Base-by-base conservation (phyloP, 2,113 vertebrate genomes). In the Pluvialis apricaria region DNA sequence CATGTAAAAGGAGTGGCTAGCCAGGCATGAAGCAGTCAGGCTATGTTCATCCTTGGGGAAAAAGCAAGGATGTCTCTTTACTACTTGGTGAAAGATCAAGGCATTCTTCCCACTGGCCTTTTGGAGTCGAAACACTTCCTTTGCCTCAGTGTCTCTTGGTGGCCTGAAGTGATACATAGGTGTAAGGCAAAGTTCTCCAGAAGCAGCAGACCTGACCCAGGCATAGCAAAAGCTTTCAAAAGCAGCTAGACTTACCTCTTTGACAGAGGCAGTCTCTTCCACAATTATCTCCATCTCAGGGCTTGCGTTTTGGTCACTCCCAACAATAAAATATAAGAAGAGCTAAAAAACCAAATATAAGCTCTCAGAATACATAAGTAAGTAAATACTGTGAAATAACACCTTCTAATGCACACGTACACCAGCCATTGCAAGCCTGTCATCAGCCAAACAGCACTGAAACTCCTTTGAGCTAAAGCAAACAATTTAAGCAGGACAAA, bases 251-350 rank as follows among this genome's bases (percentile, higher is more conserved):
- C 96, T 97, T 45, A 99, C 99, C 94, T 99, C 98, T 98, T 96
- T 98, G 32, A 99, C 99, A 22, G 99, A 98, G 11, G 96, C 72
- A 1, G 96, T 98, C 84, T 98, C 98, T 91, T 99, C 99, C 81
- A 99, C 98, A 32, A 99, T 98, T 29, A 99, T 98, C 86, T 99
- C 99, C 98, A 98, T 98, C 96, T 99, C 99, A 34, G 96, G 60
- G 49, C 98, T 98, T 83, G 97, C 82, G 62, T 97, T 97, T 61
- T 98, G 93, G 20, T 98, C 97, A 81, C 95, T 94, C 12, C 98
- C 99, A 97, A 99, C 90, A 84, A 97, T 79, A 71, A 98, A 99
- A 97, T 98, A 98, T 49, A 99, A 95, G 94, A 99, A 99, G 64
- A 99, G 97, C 99, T 99, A 62, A 49, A 89, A 96, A 84, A 5